phyloP scores from a whole-genome alignment of 2,888 invertebrate genomes.

The Nycteola revayana region DNA sequence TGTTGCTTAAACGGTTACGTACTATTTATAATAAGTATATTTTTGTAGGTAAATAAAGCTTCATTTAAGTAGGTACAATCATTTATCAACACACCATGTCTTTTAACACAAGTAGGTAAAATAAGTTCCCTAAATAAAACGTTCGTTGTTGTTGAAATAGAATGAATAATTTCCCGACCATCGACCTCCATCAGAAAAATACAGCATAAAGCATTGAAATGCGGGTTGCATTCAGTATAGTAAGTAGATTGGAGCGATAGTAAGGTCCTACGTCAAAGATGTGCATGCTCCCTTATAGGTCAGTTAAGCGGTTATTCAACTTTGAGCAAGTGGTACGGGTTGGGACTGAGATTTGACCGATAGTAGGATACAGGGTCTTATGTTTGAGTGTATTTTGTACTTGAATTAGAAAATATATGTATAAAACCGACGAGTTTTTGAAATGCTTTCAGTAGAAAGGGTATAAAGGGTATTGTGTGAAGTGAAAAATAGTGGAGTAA shows the following conservation, averaged over 20 bases:
- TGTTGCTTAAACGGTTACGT: no score
- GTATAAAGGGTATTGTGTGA: no score
- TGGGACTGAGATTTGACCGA: constrained; percentile 66
- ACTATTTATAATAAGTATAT: no score
- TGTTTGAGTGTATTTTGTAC: constrained; percentile 31
- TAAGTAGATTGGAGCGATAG: constrained; percentile 47
- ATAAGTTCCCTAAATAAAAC: constrained; percentile 6
- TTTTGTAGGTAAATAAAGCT: no score
- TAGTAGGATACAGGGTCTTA: constrained; percentile 41
- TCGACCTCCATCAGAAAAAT: constrained; percentile 50
- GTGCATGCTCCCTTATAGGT: constrained; percentile 48
- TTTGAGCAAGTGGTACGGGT: constrained; percentile 47
- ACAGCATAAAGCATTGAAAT: constrained; percentile 52
- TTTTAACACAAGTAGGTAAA: neutral
- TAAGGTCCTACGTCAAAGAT: constrained; percentile 42
- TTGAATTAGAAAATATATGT: constrained; percentile 44
- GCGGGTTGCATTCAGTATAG: constrained; percentile 47
- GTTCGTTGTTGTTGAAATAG: constrained; percentile 23
- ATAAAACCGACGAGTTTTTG: no score
- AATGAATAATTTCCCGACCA: constrained; percentile 39
- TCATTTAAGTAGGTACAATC: no score
- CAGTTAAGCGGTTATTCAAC: constrained; percentile 70
- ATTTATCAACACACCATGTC: no score
- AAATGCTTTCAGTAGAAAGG: no score
- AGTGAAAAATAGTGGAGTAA: no score